A percentile compares a stretch with the other conserved stretches of the same genome.
Conservation (phyloP, 2,113 vertebrate genomes). For the Microcebus ravelobensis region DNA sequence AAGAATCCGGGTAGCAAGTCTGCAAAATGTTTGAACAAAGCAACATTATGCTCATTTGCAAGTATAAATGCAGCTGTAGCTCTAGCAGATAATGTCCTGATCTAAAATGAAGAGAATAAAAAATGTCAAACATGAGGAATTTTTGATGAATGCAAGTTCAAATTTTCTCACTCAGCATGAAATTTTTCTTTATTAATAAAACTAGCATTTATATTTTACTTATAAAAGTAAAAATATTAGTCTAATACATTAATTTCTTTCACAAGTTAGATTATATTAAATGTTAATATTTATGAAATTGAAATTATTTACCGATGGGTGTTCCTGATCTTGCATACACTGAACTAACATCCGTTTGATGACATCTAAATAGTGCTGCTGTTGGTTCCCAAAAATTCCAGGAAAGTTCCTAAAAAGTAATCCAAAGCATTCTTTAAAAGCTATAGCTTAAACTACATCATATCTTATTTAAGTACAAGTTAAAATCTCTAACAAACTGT, state of each 20-base stretch:
- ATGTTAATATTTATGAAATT: background rate
- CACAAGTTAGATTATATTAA: background rate
- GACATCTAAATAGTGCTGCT: conserved; percentile 98
- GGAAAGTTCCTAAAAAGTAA: conserved; percentile 94
- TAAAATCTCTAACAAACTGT: background rate
- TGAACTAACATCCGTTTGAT: conserved; percentile 99
- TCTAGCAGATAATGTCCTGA: conserved; percentile 93
- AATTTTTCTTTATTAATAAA: conserved; percentile 15
- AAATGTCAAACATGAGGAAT: background rate
- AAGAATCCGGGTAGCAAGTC: conserved; percentile 96
- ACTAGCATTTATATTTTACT: conserved; percentile 1
- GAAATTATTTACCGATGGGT: conserved; percentile 89
- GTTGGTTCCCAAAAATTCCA: conserved; percentile 99
- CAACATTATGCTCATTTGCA: conserved; percentile 95
- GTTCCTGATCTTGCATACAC: conserved; percentile 98
- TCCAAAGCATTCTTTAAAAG: conserved; percentile 47
- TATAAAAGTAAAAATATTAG: background rate
- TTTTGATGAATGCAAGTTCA: background rate
- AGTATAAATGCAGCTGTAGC: conserved; percentile 97
- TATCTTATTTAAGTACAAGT: background rate
- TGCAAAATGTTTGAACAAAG: conserved; percentile 96
- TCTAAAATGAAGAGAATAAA: conserved; percentile 85
- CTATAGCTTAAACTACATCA: background rate
- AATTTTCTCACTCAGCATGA: background rate
- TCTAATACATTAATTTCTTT: background rate